Evolutionary conservation across 2,888 invertebrate species (phyloP), one percentile per base, ranked within the genome.

Genomic region (Himalopsyche anomala): DNA sequence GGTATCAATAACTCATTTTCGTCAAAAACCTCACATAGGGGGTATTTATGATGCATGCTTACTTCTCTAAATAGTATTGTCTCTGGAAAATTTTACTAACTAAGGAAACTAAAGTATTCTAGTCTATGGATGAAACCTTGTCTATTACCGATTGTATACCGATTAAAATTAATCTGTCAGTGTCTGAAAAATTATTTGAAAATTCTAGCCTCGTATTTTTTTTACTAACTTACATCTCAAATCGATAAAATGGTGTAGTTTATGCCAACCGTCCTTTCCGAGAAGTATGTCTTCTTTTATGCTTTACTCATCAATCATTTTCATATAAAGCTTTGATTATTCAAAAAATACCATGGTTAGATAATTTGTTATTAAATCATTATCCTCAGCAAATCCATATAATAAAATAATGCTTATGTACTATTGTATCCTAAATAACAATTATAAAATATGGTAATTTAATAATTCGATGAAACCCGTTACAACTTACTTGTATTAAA

Each of bases 61-160:
- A 28, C 28, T 28, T 28, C 28, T 28, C 28, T 28, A 28, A 28
- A 28, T 28, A 28, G 11, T 45, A 45, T 9, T 45, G 51, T 15
- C 51, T 51, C 15, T 51, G 51, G 51, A 51, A 15, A 15, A 6
- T 42, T 45, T 45, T n/a, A n/a, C n/a, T n/a, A n/a, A n/a, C n/a
- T n/a, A n/a, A n/a, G n/a, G n/a, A n/a, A n/a, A n/a, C n/a, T n/a
- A n/a, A n/a, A n/a, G n/a, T n/a, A n/a, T n/a, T n/a, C n/a, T n/a
- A n/a, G n/a, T n/a, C n/a, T n/a, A n/a, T n/a, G n/a, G 28, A 19
- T 8, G 19, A 1, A 62, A 19, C 19, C n/a, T 62, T 62, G 62
- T 62, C 62, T 62, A 62, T 62, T 62, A 19, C 62, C n/a, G 62
- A 62, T 62, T 62, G 62, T 62, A 19, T 62, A 62, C 62, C 28